Conservation (phyloP, 64 coral and sea anemone species). For the Pachyseris speciosa region DNA sequence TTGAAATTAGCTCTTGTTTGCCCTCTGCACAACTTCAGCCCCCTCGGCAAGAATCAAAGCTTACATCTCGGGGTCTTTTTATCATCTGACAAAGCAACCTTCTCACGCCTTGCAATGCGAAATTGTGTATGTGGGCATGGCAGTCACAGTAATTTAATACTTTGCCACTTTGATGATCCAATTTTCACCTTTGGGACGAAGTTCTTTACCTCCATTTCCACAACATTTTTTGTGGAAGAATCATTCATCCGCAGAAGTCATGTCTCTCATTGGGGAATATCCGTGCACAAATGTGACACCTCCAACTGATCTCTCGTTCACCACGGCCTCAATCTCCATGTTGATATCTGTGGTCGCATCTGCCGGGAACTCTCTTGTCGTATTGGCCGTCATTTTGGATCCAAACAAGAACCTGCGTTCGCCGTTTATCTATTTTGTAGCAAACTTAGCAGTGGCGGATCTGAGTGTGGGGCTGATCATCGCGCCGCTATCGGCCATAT, state of each 20-base stretch:
- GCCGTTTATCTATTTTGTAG: conserved; percentile 80
- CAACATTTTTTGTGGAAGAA: too few species aligned
- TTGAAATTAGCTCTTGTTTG: too few species aligned
- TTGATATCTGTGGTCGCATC: conserved; percentile 44
- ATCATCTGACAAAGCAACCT: too few species aligned
- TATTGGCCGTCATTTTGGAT: conserved; percentile 55
- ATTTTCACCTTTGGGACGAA: too few species aligned
- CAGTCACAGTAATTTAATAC: too few species aligned
- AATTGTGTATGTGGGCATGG: too few species aligned
- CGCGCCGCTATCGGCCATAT: conserved; percentile 66
- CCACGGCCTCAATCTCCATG: conserved; percentile 57
- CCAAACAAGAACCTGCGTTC: conserved; percentile 70
- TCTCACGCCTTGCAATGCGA: too few species aligned
- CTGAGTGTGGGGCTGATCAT: conserved; percentile 44
- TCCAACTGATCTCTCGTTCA: conserved; percentile 51
- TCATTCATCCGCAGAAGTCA: background rate
- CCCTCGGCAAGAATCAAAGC: too few species aligned
- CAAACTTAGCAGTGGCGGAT: conserved; percentile 68
- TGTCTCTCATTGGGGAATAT: conserved; percentile 52
- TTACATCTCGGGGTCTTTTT: too few species aligned
- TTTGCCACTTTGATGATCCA: too few species aligned
- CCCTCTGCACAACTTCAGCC: too few species aligned
- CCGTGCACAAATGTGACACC: conserved; percentile 15
- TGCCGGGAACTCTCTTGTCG: conserved; percentile 71
- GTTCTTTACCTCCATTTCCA: too few species aligned